Conservation (phyloP, 2,888 invertebrate genomes). For the Leptogaster cylindrica region DNA sequence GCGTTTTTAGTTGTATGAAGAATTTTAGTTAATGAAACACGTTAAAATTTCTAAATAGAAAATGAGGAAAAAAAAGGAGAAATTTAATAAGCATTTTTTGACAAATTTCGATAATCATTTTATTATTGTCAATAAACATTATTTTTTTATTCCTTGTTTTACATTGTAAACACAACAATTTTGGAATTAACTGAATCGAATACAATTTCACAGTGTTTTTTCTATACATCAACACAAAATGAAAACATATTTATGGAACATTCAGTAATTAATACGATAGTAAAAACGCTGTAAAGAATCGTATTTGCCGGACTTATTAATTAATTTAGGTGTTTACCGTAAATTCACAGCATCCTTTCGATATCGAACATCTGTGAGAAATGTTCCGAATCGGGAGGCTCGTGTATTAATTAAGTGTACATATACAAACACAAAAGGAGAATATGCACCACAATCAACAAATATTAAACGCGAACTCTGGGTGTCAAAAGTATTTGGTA, state of each 20-base stretch:
- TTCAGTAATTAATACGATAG: constrained; percentile 9
- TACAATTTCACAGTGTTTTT: too few species aligned
- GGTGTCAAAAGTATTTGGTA: constrained; percentile 33
- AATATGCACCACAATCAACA: constrained; percentile 41
- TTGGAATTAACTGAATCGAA: too few species aligned
- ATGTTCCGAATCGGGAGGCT: constrained; percentile 6
- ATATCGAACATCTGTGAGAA: not conserved
- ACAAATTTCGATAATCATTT: constrained; percentile 15
- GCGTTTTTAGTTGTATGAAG: too few species aligned
- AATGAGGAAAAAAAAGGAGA: too few species aligned
- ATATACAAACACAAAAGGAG: constrained; percentile 24
- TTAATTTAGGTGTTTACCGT: not conserved
- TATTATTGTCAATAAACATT: not conserved
- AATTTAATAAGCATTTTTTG: too few species aligned
- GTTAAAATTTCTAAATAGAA: too few species aligned
- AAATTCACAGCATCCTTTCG: not conserved
- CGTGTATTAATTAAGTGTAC: constrained; percentile 28
- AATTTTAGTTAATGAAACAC: too few species aligned
- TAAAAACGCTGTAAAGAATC: constrained; percentile 4
- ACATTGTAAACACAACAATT: too few species aligned
- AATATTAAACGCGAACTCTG: constrained; percentile 26
- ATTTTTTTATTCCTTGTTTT: too few species aligned
- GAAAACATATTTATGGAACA: too few species aligned
- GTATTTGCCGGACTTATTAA: constrained; percentile 4
- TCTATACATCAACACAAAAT: too few species aligned